Evolutionary conservation across 2,113 vertebrate genomes (phyloP).

Genomic region (Entosphenus tridentatus): DNA sequence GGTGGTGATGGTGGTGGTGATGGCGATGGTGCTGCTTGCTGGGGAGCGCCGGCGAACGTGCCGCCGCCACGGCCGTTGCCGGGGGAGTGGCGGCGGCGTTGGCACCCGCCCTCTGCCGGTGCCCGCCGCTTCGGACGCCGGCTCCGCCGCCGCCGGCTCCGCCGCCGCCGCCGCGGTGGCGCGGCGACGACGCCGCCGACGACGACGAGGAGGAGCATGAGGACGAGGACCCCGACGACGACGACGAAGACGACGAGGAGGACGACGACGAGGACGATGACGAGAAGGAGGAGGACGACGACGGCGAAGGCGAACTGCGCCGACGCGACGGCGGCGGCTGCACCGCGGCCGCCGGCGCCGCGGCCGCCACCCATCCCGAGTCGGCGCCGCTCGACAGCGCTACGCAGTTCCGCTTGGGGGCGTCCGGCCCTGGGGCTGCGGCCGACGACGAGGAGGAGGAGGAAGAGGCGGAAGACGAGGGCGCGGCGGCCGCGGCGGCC

Average conservation of each 20-base stretch:
- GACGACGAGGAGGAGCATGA: too few relatives aligned
- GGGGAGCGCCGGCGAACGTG: constrained; percentile 27
- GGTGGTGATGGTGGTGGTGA: constrained; percentile 21
- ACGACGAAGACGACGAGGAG: constrained; percentile 2
- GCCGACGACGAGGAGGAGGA: constrained; percentile 17
- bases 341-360: too few relatives aligned
- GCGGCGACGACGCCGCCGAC: too few relatives aligned
- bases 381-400: too few relatives aligned
- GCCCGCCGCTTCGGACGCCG: constrained; percentile 12
- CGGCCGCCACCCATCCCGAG: too few relatives aligned
- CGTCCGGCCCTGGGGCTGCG: background rate
- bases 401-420: too few relatives aligned
- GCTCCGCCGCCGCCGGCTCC: constrained; percentile 15
- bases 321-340: background rate
- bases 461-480: constrained; percentile 23
- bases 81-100: constrained; percentile 27
- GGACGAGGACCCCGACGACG: too few relatives aligned
- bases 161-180: constrained; percentile 13
- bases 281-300: constrained; percentile 13
- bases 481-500: constrained; percentile 11
- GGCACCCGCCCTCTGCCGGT: constrained; percentile 9
- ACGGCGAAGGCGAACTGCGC: constrained; percentile 14
- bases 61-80: constrained; percentile 10
- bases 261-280: constrained; percentile 16
- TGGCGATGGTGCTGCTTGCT: constrained; percentile 21